Evolutionary conservation across 2,888 invertebrate species (phyloP), one percentile per base, ranked within the genome.

Genomic region (Agonopterix heracliana): DNA sequence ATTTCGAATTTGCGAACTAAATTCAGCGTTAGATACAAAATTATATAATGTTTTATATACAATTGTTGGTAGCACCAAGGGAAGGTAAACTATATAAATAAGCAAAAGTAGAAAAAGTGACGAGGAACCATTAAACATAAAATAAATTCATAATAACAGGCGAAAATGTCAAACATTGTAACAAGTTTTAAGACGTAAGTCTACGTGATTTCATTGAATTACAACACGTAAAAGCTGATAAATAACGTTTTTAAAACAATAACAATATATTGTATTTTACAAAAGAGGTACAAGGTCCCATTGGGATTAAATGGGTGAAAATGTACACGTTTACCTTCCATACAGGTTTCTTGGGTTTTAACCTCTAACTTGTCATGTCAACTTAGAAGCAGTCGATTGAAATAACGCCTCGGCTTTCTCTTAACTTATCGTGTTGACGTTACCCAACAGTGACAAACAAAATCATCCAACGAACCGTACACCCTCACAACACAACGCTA

Each of bases 181-280:
- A 72, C 66, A 66, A 65, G 63, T 60, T 61, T 54, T 26, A 26
- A 67, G 60, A 64, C 55, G 52, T 13, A 45, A 49, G 61, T 66
- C 65, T 63, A 65, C 69, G 57, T 70, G 73, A 78, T 74, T 78
- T 71, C 62, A 73, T 72, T 54, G 54, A 54, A 59, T 53, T 61
- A 60, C 50, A 63, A 64, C 58, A 60, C 48, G 57, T 60, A 66
- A 67, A 70, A 72, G 64, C 50, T 66, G 62, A 77, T 72, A 71
- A 71, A 74, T 68, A 40, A 43, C n/a, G 26, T 26, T 26, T 64
- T 71, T 69, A 71, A 71, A 77, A 78, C 64, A 70, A 61, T 56
- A 66, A 79, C 69, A 78, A 72, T 63, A 64, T 59, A 26, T 59
- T 61, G 55, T 67, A 74, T 70, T 74, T 68, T 74, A 79, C 69